Conservation (phyloP, 2,113 vertebrate genomes). For the Verasper variegatus region DNA sequence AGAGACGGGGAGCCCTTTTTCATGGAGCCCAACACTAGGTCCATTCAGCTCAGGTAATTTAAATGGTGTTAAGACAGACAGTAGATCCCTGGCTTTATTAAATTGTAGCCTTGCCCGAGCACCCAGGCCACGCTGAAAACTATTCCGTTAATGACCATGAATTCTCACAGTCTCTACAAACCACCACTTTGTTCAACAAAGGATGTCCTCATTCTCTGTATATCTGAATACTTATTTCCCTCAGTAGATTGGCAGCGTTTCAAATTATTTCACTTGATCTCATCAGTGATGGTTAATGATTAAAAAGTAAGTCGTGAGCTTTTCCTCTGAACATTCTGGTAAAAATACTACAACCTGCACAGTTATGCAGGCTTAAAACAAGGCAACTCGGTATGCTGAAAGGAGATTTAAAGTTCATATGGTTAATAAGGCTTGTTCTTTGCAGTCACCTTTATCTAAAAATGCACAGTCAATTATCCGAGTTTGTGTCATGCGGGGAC, state of each 20-base stretch:
- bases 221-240: conserved; percentile 21
- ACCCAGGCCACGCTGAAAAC: background rate
- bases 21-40: conserved; percentile 40
- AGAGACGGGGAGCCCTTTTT: conserved; percentile 28
- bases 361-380: background rate
- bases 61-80: conserved; percentile 54
- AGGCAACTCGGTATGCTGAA: background rate
- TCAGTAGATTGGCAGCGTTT: conserved; percentile 19
- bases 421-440: conserved; percentile 17
- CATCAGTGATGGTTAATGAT: background rate
- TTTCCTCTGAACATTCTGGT: background rate
- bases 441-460: background rate
- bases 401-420: background rate
- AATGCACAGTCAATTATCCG: background rate
- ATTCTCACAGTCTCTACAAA: conserved; percentile 37
- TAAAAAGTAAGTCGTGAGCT: background rate
- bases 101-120: conserved; percentile 38
- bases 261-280: conserved; percentile 19
- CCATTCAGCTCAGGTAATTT: conserved; percentile 57
- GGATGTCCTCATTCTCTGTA: conserved; percentile 23
- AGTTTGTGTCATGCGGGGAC: background rate
- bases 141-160: conserved; percentile 48
- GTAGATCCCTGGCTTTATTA: conserved; percentile 54
- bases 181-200: conserved; percentile 42
- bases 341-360: too few species aligned